phyloP scores from a whole-genome alignment of 2,888 invertebrate species.

The Napeogenes sylphis region DNA sequence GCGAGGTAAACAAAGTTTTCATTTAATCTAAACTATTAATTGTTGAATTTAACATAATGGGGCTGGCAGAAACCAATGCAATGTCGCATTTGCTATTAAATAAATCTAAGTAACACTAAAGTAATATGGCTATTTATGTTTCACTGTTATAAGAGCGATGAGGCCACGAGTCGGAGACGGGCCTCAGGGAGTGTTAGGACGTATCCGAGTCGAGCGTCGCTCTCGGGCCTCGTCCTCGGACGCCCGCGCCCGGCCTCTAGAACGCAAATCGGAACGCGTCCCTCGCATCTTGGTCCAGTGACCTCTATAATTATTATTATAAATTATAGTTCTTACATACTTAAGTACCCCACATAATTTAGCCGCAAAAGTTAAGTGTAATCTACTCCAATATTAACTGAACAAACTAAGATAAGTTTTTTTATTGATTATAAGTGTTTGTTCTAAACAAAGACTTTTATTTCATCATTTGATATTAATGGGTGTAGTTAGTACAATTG shows the following conservation, averaged over 20 bases:
- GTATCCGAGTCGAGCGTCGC: slow-evolving; percentile 6
- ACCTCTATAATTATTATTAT: slow-evolving; percentile 46
- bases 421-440: slow-evolving; percentile 13
- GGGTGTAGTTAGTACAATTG: slow-evolving; percentile 1
- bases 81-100: slow-evolving; percentile 58
- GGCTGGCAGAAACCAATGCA: slow-evolving; percentile 50
- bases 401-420: slow-evolving; percentile 33
- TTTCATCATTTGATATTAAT: neutral
- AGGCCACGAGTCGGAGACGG: slow-evolving; percentile 41
- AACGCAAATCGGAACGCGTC: slow-evolving; percentile 46
- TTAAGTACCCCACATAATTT: slow-evolving; percentile 46
- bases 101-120: slow-evolving; percentile 51
- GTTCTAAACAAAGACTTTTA: slow-evolving; percentile 15
- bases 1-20: slow-evolving; percentile 64
- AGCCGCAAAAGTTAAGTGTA: slow-evolving; percentile 49
- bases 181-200: slow-evolving; percentile 24
- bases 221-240: slow-evolving; percentile 9
- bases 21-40: slow-evolving; percentile 60
- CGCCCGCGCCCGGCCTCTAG: slow-evolving; percentile 12
- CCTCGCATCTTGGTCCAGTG: slow-evolving; percentile 55
- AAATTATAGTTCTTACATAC: slow-evolving; percentile 41
- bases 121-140: slow-evolving; percentile 56
- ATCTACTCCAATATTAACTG: slow-evolving; percentile 62
- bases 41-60: slow-evolving; percentile 60
- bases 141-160: slow-evolving; percentile 43